Evolutionary conservation across 2,113 vertebrate species (phyloP), one percentile per base, ranked within the genome.

Genomic region (Ageneiosus marmoratus): DNA sequence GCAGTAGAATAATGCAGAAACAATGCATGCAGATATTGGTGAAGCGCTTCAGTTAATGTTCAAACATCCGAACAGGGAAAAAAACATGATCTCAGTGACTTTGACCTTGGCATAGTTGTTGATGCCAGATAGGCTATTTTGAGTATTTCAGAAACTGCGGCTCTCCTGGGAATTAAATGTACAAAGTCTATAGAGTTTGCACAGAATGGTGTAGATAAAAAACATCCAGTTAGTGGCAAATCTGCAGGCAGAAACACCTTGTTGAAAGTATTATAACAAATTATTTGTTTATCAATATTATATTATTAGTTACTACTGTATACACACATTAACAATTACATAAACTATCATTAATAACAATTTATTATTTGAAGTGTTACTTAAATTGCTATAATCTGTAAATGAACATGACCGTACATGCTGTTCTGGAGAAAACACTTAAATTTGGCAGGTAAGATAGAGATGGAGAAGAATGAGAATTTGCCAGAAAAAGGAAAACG

Each of bases 401-500:
- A 56, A n/a, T 24, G 55, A 56, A 18, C 63, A 37, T 48, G 5
- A 58, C 29, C 63, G 32, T 16, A 56, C 8, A 22, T 53, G 29
- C 20, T 32, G 24, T 51, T 32, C n/a, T 79, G 20, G 44, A 74
- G 34, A 24, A 60, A 78, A 55, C 22, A 37, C n/a, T 69, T 62
- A 50, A 8, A 51, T 22, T 44, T 50, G 29, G 48, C 80, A 67
- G 62, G 63, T 60, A 34, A 62, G 70, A 65, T 27, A 18, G 29
- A 75, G 46, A 80, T 79, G 24, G 83, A 75, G 29, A 29, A 56
- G 34, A 73, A 73, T 73, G 16, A 60, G 37, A 69, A 69, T 86
- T 77, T 85, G 78, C 67, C n/a, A 46, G 69, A 86, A 80, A 48
- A 44, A 84, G 56, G 67, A 83, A 87, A 81, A 75, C 2, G 37